A percentile compares a stretch with the other conserved stretches of the same genome.
Conservation (phyloP, 2,888 invertebrate species). For the Dichetophora obliterata region DNA sequence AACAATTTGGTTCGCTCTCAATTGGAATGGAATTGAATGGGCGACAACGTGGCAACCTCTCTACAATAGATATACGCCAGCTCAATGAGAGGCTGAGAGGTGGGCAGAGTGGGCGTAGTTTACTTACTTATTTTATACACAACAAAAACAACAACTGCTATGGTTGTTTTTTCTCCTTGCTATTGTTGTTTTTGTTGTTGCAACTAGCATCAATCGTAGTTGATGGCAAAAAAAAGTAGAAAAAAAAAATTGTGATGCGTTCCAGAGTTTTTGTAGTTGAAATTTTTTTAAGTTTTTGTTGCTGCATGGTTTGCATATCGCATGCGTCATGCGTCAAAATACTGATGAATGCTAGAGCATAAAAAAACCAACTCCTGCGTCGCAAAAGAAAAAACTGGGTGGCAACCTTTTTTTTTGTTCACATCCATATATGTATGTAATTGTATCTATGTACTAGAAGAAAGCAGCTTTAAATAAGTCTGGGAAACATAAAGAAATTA, state of each 20-base stretch:
- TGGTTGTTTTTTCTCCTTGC: slow-evolving; percentile 24
- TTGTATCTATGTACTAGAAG: background rate
- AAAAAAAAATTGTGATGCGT: slow-evolving; percentile 7
- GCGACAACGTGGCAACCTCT: slow-evolving; percentile 39
- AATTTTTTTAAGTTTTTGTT: slow-evolving; percentile 11
- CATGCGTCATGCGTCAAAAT: slow-evolving; percentile 50
- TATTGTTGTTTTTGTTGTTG: slow-evolving; percentile 16
- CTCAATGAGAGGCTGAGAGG: slow-evolving; percentile 45
- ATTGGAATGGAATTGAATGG: slow-evolving; percentile 44
- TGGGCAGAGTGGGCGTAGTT: slow-evolving; percentile 54
- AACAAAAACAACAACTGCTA: slow-evolving; percentile 6
- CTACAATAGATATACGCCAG: slow-evolving; percentile 23
- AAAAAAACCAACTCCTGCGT: background rate
- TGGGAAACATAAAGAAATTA: background rate
- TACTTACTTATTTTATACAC: slow-evolving; percentile 34
- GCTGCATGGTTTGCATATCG: slow-evolving; percentile 42
- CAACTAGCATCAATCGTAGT: background rate
- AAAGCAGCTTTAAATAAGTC: background rate
- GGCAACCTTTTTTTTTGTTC: slow-evolving; percentile 51
- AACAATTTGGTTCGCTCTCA: slow-evolving; percentile 13
- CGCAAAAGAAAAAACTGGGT: slow-evolving; percentile 51
- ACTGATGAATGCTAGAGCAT: slow-evolving; percentile 31
- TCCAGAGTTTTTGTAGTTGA: background rate
- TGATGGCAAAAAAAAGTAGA: background rate
- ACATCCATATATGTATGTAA: background rate